Percentiles rank a stretch among this genome's conserved stretches.
These are phyloP conservation scores for Aegithalos caudatus DNA, from an alignment of 2,113 vertebrate species.

Conservation along the genomic window DNA sequence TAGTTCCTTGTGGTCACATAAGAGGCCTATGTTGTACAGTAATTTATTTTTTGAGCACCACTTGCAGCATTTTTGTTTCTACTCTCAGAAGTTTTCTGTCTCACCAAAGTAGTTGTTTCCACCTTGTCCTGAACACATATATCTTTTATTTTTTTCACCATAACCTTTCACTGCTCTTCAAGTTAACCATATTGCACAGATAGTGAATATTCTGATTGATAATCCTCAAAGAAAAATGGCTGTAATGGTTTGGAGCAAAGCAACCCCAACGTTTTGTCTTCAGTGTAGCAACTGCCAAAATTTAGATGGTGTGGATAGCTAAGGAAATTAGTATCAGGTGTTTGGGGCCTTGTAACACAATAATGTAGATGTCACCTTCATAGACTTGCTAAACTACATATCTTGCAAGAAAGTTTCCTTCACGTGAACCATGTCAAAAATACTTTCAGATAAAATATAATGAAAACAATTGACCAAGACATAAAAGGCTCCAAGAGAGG, in stretches of 20 bases:
- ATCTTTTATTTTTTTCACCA: not conserved
- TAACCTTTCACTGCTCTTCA: not conserved
- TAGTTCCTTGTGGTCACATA: not conserved
- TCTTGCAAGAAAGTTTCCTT: not conserved
- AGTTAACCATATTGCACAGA: not conserved
- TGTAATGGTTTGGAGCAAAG: not conserved
- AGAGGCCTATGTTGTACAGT: not conserved
- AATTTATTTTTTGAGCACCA: not conserved
- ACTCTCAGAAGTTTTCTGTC: not conserved
- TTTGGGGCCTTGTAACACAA: not conserved
- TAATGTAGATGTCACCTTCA: not conserved
- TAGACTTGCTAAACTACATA: not conserved
- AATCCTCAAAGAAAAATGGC: not conserved
- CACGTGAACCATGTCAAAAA: not conserved
- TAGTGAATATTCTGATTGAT: not conserved
- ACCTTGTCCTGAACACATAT: not conserved
- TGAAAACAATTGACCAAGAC: not conserved
- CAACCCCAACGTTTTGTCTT: not conserved
- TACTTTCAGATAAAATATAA: not conserved
- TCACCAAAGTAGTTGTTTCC: not conserved
- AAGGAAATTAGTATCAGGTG: conserved; percentile 41
- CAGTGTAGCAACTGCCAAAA: not conserved
- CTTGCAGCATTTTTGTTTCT: not conserved
- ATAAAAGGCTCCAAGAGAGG: not conserved
- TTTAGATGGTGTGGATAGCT: conserved; percentile 32